Evolutionary conservation across 2,888 invertebrate genomes (phyloP), one percentile per base, ranked within the genome.

Genomic region (Campoplex capitator): DNA sequence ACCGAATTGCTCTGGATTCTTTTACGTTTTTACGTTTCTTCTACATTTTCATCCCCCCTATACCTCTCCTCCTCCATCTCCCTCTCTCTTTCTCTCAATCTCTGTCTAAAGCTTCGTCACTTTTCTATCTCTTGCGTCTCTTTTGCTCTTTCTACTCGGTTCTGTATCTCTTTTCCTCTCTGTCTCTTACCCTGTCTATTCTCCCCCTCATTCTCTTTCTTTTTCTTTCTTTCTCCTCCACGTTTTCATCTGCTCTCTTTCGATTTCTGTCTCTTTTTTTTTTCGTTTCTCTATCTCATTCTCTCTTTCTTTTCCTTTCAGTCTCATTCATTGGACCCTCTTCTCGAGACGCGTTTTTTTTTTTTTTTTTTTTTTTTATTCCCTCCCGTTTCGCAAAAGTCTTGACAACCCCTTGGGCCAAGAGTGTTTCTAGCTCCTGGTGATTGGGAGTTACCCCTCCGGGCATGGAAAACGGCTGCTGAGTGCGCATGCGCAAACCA

Each of bases 391-490:
- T 86, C 87, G 78, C 71, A 85, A 89, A 90, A 89, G 90, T 90
- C 90, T 90, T 90, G 90, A 90, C 90, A 90, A 90, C 88, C 90
- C 90, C 90, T 89, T 83, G 85, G 88, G 90, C 89, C 83, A 91
- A 91, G 91, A 91, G 90, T 90, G 89, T 90, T 93, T 92, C 93
- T 92, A 93, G 94, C 94, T 94, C 90, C 93, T 93, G 93, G 94
- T 94, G 94, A 94, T 94, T 94, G 94, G 94, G 93, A 94, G 94
- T 93, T 93, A 93, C 92, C 92, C 93, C 93, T 93, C 92, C 91
- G 92, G 94, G 92, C 91, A 91, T 91, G 91, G 91, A 91, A 90
- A 89, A 90, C 88, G 90, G 89, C 86, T 83, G 77, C 28, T 84
- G 87, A 87, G 85, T 82, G 91, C 93, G 93, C 93, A 91, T 92